Percentiles rank a stretch among this genome's conserved stretches.
phyloP scores from a whole-genome alignment of 2,113 vertebrate genomes.

The Hirundichthys speculiger region DNA sequence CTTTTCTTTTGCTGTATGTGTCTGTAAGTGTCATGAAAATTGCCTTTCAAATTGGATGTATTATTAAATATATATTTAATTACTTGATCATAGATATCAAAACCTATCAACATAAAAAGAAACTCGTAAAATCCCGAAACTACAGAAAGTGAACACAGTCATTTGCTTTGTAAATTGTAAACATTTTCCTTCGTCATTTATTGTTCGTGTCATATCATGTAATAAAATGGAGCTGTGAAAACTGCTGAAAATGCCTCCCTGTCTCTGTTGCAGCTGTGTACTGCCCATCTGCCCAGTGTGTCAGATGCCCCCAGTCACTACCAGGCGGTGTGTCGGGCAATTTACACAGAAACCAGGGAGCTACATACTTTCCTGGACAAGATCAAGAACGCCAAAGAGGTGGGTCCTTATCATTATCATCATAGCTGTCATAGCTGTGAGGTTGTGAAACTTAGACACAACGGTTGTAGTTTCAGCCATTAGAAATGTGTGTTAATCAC shows the following conservation, averaged over 20 bases:
- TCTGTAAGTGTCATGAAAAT: too few relatives aligned
- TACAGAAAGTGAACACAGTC: too few relatives aligned
- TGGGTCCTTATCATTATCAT: constrained; percentile 65
- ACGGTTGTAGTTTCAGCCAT: too few relatives aligned
- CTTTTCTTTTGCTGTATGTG: too few relatives aligned
- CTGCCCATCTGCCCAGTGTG: constrained; percentile 87
- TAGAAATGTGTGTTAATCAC: too few relatives aligned
- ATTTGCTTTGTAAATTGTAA: too few relatives aligned
- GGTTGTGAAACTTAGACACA: too few relatives aligned
- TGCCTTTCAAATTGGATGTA: too few relatives aligned
- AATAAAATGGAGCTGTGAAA: background rate
- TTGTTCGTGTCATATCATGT: background rate
- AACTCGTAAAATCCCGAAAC: too few relatives aligned
- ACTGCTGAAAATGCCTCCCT: constrained; percentile 20
- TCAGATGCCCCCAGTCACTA: constrained; percentile 92
- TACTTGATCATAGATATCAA: too few relatives aligned
- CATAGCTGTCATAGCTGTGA: background rate
- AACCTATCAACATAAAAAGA: too few relatives aligned
- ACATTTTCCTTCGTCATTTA: background rate
- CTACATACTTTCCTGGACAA: constrained; percentile 94
- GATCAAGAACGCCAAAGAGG: constrained; percentile 97
- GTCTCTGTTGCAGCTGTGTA: constrained; percentile 84
- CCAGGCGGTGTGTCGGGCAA: constrained; percentile 97
- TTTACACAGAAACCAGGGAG: constrained; percentile 96
- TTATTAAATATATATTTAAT: too few relatives aligned